phyloP scores from a whole-genome alignment of 2,888 invertebrate genomes.

The Luffia ferchaultella region DNA sequence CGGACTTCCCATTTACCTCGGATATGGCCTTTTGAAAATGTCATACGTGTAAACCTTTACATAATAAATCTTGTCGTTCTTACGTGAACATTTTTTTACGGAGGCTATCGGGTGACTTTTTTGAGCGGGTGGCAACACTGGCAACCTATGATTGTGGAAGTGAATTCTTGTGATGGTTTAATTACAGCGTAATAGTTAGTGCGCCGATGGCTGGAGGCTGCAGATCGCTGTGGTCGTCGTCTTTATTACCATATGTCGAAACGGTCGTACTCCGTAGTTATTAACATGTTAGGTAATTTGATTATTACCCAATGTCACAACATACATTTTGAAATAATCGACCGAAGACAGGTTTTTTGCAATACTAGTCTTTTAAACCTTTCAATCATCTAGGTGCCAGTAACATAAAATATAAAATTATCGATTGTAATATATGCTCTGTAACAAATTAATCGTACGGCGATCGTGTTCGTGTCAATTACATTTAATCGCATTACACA shows the following conservation, averaged over 20 bases:
- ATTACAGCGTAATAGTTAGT: neutral
- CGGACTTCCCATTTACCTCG: neutral
- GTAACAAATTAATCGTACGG: neutral
- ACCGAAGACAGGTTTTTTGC: neutral
- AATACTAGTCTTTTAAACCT: neutral
- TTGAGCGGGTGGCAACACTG: too few species aligned
- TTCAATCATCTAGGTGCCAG: neutral
- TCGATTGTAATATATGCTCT: neutral
- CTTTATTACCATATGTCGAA: neutral
- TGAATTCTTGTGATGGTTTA: too few species aligned
- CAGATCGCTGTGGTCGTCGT: neutral
- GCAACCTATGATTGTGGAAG: too few species aligned
- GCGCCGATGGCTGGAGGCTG: neutral
- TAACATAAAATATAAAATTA: neutral
- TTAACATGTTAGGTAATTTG: neutral
- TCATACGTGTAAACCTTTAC: neutral
- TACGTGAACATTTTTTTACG: neutral
- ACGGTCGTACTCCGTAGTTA: too few species aligned
- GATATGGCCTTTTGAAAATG: neutral
- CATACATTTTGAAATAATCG: neutral
- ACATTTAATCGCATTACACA: constrained; percentile 31
- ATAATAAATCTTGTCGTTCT: neutral
- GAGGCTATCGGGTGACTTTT: neutral
- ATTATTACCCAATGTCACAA: neutral
- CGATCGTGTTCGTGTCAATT: constrained; percentile 27